A percentile compares a stretch with the other conserved stretches of the same genome.
Conservation (phyloP, 2,888 invertebrate genomes). For the Alitta virens region DNA sequence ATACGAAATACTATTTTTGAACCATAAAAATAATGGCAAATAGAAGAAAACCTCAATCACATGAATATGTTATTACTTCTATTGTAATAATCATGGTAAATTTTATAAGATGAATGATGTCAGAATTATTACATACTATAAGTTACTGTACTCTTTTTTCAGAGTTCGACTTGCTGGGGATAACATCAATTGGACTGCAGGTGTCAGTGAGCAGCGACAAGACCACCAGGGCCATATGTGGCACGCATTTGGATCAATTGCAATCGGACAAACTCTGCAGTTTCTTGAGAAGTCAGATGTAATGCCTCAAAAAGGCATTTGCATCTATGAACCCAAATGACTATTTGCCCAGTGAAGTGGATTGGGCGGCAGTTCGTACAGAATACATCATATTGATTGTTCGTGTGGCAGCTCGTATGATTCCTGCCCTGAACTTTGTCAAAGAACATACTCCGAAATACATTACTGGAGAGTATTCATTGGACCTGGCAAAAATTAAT, state of each 20-base stretch:
- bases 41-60: no score
- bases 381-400: neutral
- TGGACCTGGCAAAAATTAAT: neutral
- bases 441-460: neutral
- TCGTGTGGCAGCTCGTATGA: neutral
- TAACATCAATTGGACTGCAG: neutral
- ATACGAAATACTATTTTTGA: no score
- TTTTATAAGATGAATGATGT: no score
- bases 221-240: neutral
- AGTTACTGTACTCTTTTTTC: no score
- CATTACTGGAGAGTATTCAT: neutral
- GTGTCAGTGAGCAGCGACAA: neutral
- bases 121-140: no score
- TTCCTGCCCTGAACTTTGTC: neutral
- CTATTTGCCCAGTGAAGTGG: neutral
- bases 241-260: neutral
- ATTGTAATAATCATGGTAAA: no score
- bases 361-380: neutral
- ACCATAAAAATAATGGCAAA: no score
- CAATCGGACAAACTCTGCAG: neutral
- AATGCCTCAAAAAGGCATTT: neutral
- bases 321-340: neutral
- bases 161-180: neutral
- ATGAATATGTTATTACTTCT: no score
- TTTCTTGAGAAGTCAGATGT: neutral